Conservation (phyloP, 2,888 invertebrate genomes). For the Xiphydria camelus region DNA sequence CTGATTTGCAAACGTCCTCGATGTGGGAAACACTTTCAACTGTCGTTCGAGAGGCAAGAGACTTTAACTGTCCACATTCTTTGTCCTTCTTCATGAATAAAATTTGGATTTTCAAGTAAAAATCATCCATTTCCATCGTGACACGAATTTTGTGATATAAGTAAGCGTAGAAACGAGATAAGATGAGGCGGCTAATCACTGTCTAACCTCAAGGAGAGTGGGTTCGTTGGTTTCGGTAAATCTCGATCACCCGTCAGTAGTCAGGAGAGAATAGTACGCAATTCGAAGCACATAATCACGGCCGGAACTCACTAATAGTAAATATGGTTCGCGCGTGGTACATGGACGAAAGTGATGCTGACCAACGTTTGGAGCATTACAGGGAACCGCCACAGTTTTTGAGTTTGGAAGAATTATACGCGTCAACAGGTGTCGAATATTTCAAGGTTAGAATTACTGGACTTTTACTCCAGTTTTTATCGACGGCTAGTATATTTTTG, state of each 20-base stretch:
- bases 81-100: slow-evolving; percentile 30
- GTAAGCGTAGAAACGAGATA: too few relatives aligned
- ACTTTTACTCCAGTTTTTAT: too few relatives aligned
- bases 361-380: slow-evolving; percentile 85
- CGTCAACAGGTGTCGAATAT: slow-evolving; percentile 84
- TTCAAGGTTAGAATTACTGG: slow-evolving; percentile 74
- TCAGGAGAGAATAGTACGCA: too few relatives aligned
- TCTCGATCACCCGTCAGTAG: too few relatives aligned
- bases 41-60: slow-evolving; percentile 37
- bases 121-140: slow-evolving; percentile 28
- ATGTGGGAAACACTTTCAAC: slow-evolving; percentile 28
- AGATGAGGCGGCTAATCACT: too few relatives aligned
- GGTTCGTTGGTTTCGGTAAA: too few relatives aligned
- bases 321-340: slow-evolving; percentile 89
- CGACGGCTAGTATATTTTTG: too few relatives aligned
- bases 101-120: slow-evolving; percentile 29
- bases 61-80: slow-evolving; percentile 29
- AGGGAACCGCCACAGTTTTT: slow-evolving; percentile 75
- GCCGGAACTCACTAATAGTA: too few relatives aligned
- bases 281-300: too few relatives aligned
- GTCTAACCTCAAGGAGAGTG: too few relatives aligned
- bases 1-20: slow-evolving; percentile 23
- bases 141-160: too few relatives aligned
- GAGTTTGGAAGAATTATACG: slow-evolving; percentile 67
- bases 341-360: slow-evolving; percentile 67